Percentiles rank a stretch among this genome's conserved stretches.
Evolutionary conservation across 2,888 invertebrate genomes (phyloP).

Genomic region (Lycocerus yunnanus): DNA sequence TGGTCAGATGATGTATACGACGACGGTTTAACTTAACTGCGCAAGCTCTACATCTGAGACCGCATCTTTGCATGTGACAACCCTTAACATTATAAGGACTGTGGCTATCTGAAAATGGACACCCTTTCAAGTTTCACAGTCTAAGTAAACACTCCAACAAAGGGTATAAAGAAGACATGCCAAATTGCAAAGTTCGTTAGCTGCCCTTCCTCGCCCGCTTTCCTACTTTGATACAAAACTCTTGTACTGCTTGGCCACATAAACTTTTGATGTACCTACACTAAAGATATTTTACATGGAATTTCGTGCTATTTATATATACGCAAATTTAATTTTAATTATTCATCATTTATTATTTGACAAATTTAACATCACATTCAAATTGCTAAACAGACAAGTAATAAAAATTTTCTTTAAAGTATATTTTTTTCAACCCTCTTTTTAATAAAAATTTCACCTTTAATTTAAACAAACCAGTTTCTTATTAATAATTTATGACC

Average conservation of each 20-base stretch:
- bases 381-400: not conserved
- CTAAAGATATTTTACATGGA: not conserved
- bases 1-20: conserved; percentile 41
- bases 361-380: not conserved
- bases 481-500: no score
- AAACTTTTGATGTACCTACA: conserved; percentile 11
- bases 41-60: conserved; percentile 36
- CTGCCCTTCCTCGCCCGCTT: conserved; percentile 20
- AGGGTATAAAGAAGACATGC: conserved; percentile 44
- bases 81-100: conserved; percentile 38
- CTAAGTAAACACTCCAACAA: conserved; percentile 39
- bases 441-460: no score
- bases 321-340: not conserved
- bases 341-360: not conserved
- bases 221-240: conserved; percentile 21
- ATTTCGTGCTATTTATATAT: not conserved
- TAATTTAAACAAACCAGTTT: no score
- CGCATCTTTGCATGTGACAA: conserved; percentile 47
- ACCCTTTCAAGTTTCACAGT: conserved; percentile 37
- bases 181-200: conserved; percentile 47
- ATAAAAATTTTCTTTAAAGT: no score
- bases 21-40: conserved; percentile 33
- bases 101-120: conserved; percentile 31
- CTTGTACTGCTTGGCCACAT: conserved; percentile 17
- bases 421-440: no score